Evolutionary conservation across 2,888 invertebrate species (phyloP), one percentile per base, ranked within the genome.

Genomic region (Phoenoteleia sp.): DNA sequence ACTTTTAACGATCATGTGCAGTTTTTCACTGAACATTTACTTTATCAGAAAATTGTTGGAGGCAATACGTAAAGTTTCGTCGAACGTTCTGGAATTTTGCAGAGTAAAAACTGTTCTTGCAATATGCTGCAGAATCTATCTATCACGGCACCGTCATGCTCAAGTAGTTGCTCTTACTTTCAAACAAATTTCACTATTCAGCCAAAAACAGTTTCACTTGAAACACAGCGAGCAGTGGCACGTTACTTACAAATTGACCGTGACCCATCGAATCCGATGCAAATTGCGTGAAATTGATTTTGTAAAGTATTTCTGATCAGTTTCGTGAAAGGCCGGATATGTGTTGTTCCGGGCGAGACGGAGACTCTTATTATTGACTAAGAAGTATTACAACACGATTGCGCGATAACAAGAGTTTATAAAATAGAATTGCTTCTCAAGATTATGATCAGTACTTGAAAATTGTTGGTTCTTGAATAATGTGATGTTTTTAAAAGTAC

Each of bases 241-340:
- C 86, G 66, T 86, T 75, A 66, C 77, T 66, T 77, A 80, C 81
- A 89, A 90, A 90, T 90, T 91, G 88, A 86, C 90, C 88, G 85
- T 88, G 89, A 90, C 86, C 87, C 74, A 83, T 67, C 76, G 66
- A 69, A 64, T 85, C 82, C 85, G 84, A 81, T 79, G 74, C 83
- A 86, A 86, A 84, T 88, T 52, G 86, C 86, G 85, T 85, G 85
- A 85, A 90, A 89, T 87, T 87, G 87, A 89, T 90, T 89, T 87
- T 86, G 62, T 56, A 81, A 75, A 72, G 66, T 72, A 36, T 84
- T 77, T 66, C 60, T 81, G 77, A 72, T 62, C 19, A 72, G 77
- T 76, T 84, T 79, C 74, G 69, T 71, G 69, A 80, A 86, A 81
- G 71, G 75, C 75, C 49, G 81, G 82, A 82, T 81, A 75, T 56